Evolutionary conservation across 2,888 invertebrate genomes (phyloP).

Genomic region (Mellilla xanthometata): DNA sequence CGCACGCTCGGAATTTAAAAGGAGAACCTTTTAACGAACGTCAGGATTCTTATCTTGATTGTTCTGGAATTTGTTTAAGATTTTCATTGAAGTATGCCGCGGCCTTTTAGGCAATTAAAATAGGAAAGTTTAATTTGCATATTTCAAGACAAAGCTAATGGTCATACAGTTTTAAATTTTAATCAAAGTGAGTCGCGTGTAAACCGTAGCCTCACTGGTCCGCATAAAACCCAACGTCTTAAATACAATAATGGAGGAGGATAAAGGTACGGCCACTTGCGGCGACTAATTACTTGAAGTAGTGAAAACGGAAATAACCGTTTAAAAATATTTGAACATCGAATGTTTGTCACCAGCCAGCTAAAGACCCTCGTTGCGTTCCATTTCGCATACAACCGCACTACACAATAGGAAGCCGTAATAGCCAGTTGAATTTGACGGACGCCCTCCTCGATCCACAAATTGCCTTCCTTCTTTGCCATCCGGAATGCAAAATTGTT

Average conservation of each 20-base stretch:
- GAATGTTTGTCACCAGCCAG: not conserved
- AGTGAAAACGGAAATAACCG: too few species aligned
- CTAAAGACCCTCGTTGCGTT: constrained; percentile 29
- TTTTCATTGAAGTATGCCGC: constrained; percentile 3
- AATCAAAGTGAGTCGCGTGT: not conserved
- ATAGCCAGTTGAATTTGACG: constrained; percentile 56
- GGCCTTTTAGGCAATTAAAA: constrained; percentile 4
- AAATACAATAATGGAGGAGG: not conserved
- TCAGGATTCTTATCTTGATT: constrained; percentile 28
- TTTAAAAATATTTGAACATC: not conserved
- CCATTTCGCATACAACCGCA: constrained; percentile 48
- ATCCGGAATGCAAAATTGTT: constrained; percentile 57
- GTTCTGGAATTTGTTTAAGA: constrained; percentile 13
- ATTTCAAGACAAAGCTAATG: not conserved
- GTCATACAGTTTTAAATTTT: not conserved
- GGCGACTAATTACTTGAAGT: too few species aligned
- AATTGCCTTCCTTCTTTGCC: constrained; percentile 62
- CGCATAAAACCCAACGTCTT: not conserved
- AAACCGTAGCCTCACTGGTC: not conserved
- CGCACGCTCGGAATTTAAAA: constrained; percentile 35
- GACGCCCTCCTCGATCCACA: constrained; percentile 46
- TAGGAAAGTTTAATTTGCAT: not conserved
- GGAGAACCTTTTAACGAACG: constrained; percentile 26
- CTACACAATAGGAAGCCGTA: constrained; percentile 52
- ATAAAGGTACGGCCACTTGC: too few species aligned